Evolutionary conservation across 2,888 invertebrate genomes (phyloP), one percentile per base, ranked within the genome.

Genomic region (Pteria penguin): DNA sequence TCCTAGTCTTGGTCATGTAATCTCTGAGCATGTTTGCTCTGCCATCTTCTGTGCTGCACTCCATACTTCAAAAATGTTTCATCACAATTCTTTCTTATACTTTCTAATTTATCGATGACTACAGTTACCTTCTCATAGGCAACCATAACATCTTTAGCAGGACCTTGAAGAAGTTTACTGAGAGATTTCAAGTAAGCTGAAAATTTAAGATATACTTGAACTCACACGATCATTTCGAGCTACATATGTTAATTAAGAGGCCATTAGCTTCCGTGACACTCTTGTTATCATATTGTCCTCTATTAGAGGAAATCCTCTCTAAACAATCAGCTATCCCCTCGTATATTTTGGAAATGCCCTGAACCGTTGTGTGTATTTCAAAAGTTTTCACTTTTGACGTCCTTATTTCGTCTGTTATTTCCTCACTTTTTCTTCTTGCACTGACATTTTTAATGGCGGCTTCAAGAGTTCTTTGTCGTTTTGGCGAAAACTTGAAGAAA

Each of bases 401-500:
- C 22, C 55, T 67, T 31, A 55, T 45, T 67, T 52, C 24, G 27
- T 67, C 31, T 67, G 3, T 5, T 31, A 29, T 26, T 22, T 31
- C 2, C 32, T 66, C 55, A 55, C 54, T 31, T 55, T 31, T 24
- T 67, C 67, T 67, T 67, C 54, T 27, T 55, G 27, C 55, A 27
- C 55, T 54, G 8, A 67, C 22, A 2, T 45, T 55, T n/a, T 67
- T 55, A 66, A 66, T n/a, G 26, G 66, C 27, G 22, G 65, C 27
- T 52, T 52, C 45, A 33, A 66, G 52, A 18, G 22, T 27, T 31
- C 54, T 45, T 63, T 63, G 71, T 52, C 32, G 32, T 24, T 52
- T 71, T n/a, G n/a, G n/a, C n/a, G n/a, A n/a, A n/a, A n/a, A 71
- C 32, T 62, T 71, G 63, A 63, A 71, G 33, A 63, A 63, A 31